Evolutionary conservation across 2,888 invertebrate genomes (phyloP), one percentile per base, ranked within the genome.

Genomic region (Thecocarcelia acutangulata): DNA sequence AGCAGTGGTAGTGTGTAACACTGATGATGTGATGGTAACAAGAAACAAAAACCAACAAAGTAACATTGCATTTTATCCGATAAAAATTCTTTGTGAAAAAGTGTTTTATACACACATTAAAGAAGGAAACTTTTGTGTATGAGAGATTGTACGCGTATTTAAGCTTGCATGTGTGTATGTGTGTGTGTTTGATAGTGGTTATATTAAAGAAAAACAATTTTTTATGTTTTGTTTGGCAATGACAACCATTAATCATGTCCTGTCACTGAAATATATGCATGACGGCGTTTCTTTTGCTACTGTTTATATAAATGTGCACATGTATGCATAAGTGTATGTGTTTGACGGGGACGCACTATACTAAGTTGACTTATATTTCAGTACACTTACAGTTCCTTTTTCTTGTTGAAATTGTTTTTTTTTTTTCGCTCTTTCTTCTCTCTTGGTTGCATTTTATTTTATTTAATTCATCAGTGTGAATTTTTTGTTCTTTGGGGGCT

Each of bases 241-340:
- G 91, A 91, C 91, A 91, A 90, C 91, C 91, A 91, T 91, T 91
- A 91, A 91, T 91, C 91, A 91, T 91, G 89, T 88, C 87, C 91
- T 90, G 91, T 90, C 91, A 91, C 86, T 86, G 85, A 86, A 87
- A 87, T 86, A 84, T 87, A 87, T 87, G 87, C 87, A 87, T 86
- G 87, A 85, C 78, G 79, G 80, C 83, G 77, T 78, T 77, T 86
- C 83, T 84, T 85, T 85, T 82, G 84, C 76, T 64, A n/a, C 42
- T 66, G 61, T 69, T 17, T 56, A 11, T 42, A 33, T 8, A 33
- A 33, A 33, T 8, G 33, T 33, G 9, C 5, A 33, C 33, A 33
- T 33, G 33, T 9, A 8, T 33, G 33, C 33, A 33, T 8, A 8
- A 33, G 6, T 50, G 28, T 72, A 52, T 61, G 61, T 72, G 72